These are phyloP conservation scores for Acrobeloides nanus DNA, from an alignment of 2,888 invertebrate species.

Conservation along the genomic window DNA sequence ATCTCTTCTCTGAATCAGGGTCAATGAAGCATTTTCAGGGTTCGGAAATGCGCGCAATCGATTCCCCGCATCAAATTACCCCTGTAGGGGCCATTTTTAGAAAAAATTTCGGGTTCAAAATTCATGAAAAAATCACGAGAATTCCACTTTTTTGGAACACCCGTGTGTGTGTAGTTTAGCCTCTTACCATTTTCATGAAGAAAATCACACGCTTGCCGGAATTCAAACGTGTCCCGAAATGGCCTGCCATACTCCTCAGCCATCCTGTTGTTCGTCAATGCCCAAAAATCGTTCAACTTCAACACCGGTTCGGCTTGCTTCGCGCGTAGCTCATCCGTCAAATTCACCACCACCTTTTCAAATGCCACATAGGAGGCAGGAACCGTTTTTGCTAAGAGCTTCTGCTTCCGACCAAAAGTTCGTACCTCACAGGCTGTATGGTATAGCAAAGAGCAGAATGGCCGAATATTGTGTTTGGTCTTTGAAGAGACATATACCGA, in stretches of 20 bases:
- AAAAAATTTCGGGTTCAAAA: no score
- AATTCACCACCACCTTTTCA: constrained; percentile 67
- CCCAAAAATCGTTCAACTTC: constrained; percentile 69
- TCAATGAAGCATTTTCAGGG: no score
- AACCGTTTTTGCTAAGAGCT: constrained; percentile 81
- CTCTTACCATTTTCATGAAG: constrained; percentile 93
- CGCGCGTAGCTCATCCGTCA: constrained; percentile 65
- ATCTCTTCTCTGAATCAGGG: no score
- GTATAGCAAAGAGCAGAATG: constrained; percentile 76
- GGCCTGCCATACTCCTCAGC: constrained; percentile 30
- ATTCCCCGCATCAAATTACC: no score
- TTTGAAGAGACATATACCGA: constrained; percentile 84
- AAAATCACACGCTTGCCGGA: constrained; percentile 90
- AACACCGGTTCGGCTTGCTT: constrained; percentile 72
- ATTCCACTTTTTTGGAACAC: no score
- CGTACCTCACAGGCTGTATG: constrained; percentile 83
- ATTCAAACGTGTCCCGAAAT: constrained; percentile 71
- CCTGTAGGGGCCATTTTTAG: no score
- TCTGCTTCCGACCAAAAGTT: constrained; percentile 73
- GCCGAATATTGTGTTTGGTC: constrained; percentile 77
- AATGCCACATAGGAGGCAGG: constrained; percentile 89
- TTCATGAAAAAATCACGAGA: no score
- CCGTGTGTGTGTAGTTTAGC: no score
- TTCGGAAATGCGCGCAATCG: no score
- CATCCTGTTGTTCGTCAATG: constrained; percentile 25